These are phyloP conservation scores for Melanaphis sacchari DNA, from an alignment of 1,140 invertebrate species.

Conservation along the genomic window DNA sequence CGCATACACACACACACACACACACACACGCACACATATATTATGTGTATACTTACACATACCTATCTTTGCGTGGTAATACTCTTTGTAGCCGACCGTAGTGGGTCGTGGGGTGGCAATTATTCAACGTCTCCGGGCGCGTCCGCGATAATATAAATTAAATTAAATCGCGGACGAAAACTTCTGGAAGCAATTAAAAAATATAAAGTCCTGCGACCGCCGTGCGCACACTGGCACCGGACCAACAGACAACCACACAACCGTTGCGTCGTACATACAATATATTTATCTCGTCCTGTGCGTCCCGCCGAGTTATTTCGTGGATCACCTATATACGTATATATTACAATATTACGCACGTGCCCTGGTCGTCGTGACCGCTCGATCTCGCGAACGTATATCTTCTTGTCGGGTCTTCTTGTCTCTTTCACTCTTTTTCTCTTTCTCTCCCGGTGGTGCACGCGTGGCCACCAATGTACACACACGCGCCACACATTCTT, in stretches of 20 bases:
- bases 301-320: constrained; percentile 28
- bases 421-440: not conserved
- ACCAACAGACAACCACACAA: constrained; percentile 12
- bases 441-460: not conserved
- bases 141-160: constrained; percentile 32
- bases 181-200: constrained; percentile 48
- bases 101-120: not conserved
- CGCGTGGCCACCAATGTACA: not conserved
- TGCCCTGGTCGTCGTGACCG: not conserved
- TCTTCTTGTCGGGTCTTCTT: not conserved
- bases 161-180: constrained; percentile 23
- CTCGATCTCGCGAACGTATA: not conserved
- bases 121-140: not conserved
- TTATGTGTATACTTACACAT: not conserved
- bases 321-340: not conserved
- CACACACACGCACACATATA: not conserved
- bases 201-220: constrained; percentile 15
- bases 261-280: not conserved
- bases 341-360: not conserved
- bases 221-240: constrained; percentile 9
- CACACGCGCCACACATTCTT: not conserved
- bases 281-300: constrained; percentile 29
- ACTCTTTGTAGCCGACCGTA: not conserved
- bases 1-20: no score
- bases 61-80: not conserved